Conservation (phyloP, 2,113 vertebrate species). For the Scomber scombrus region DNA sequence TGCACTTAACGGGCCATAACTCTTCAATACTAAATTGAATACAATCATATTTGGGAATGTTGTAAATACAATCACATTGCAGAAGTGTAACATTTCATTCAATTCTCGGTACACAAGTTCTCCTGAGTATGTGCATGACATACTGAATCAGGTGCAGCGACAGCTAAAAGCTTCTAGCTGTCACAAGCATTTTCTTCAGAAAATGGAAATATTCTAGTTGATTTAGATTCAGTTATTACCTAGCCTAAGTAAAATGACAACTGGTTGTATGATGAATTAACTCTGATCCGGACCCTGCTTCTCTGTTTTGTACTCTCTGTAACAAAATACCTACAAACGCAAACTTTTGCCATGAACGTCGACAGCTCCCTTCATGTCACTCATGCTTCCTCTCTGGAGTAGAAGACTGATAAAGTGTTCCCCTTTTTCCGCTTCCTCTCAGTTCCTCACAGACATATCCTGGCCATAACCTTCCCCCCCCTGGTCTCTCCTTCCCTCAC, state of each 20-base stretch:
- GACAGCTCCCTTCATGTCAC: slow-evolving; percentile 8
- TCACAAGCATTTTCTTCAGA: too few species aligned
- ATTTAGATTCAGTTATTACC: slow-evolving; percentile 16
- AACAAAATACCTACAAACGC: slow-evolving; percentile 36
- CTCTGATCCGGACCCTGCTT: background rate
- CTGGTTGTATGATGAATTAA: background rate
- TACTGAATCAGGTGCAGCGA: too few species aligned
- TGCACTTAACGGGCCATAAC: too few species aligned
- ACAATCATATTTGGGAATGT: too few species aligned
- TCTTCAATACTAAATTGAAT: too few species aligned
- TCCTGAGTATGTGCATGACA: too few species aligned
- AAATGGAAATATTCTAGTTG: background rate
- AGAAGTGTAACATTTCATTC: too few species aligned
- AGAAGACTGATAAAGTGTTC: slow-evolving; percentile 63
- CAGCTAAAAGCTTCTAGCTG: too few species aligned
- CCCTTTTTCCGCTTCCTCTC: slow-evolving; percentile 42
- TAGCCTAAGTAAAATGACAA: background rate
- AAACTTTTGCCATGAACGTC: slow-evolving; percentile 12
- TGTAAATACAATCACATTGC: too few species aligned
- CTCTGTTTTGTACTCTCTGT: background rate
- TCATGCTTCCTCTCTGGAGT: slow-evolving; percentile 30
- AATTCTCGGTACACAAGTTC: too few species aligned
- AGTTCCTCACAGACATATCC: slow-evolving; percentile 67
- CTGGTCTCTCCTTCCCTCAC: slow-evolving; percentile 38
- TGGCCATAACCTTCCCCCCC: slow-evolving; percentile 63